A percentile compares a stretch with the other conserved stretches of the same genome.
Conservation (phyloP, 2,888 invertebrate genomes). For the Tiphia femorata region DNA sequence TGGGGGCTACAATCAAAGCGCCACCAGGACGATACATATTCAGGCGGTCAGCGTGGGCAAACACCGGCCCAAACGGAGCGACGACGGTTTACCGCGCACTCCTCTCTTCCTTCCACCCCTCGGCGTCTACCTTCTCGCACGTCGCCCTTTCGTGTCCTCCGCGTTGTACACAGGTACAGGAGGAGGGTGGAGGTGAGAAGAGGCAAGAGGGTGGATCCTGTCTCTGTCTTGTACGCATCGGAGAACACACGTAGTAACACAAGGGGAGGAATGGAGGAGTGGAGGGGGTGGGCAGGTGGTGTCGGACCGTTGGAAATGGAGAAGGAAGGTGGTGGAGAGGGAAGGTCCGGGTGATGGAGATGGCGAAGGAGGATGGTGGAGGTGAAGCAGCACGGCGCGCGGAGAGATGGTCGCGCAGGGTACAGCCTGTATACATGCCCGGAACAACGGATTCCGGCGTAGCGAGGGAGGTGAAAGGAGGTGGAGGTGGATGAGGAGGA, state of each 20-base stretch:
- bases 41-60: conserved; percentile 51
- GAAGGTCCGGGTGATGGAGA: not conserved
- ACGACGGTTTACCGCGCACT: conserved; percentile 30
- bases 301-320: not conserved
- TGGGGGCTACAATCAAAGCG: conserved; percentile 53
- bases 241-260: not conserved
- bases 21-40: conserved; percentile 50
- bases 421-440: conserved; percentile 47
- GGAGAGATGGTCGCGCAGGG: conserved; percentile 25
- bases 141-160: not conserved
- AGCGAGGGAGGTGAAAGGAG: no score
- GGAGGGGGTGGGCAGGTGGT: not conserved
- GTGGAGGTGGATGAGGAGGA: conserved; percentile 2
- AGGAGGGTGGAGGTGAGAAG: no score
- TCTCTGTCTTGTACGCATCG: not conserved
- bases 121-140: not conserved
- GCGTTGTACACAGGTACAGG: no score
- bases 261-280: not conserved
- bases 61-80: conserved; percentile 39
- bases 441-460: conserved; percentile 53
- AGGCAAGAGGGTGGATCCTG: no score
- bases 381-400: conserved; percentile 1
- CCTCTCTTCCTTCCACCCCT: not conserved
- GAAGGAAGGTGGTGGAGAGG: not conserved
- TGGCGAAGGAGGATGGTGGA: not conserved